Evolutionary conservation across 2,888 invertebrate genomes (phyloP).

Genomic region (Capitulum mitella): DNA sequence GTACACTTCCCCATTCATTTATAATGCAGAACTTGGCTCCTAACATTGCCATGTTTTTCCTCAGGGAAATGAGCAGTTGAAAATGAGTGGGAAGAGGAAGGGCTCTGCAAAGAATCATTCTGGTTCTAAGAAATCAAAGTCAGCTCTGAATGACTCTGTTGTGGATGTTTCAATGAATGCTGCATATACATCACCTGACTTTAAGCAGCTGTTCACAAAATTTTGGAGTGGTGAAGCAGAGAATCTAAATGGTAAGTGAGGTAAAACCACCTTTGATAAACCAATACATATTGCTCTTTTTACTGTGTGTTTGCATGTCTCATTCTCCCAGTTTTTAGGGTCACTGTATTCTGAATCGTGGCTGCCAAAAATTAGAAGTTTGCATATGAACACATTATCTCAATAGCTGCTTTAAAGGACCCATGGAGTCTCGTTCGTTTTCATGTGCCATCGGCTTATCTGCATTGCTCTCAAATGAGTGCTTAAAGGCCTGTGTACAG

Average conservation of each 20-base stretch:
- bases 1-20: no score
- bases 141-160: neutral
- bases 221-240: neutral
- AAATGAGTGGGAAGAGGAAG: neutral
- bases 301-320: no score
- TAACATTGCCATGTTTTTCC: no score
- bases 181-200: neutral
- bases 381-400: neutral
- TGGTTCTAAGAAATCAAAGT: neutral
- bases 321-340: no score
- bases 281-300: no score
- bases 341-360: no score
- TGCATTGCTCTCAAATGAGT: neutral
- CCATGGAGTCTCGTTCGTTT: neutral
- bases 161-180: neutral
- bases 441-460: neutral
- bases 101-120: neutral
- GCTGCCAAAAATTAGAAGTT: neutral
- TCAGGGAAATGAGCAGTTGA: neutral
- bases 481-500: neutral
- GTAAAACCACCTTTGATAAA: no score
- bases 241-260: neutral
- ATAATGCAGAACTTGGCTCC: no score
- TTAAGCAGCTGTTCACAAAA: neutral
- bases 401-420: neutral